Evolutionary conservation across 2,888 invertebrate genomes (phyloP), one percentile per base, ranked within the genome.

Genomic region (Arrhopalites spinosus): DNA sequence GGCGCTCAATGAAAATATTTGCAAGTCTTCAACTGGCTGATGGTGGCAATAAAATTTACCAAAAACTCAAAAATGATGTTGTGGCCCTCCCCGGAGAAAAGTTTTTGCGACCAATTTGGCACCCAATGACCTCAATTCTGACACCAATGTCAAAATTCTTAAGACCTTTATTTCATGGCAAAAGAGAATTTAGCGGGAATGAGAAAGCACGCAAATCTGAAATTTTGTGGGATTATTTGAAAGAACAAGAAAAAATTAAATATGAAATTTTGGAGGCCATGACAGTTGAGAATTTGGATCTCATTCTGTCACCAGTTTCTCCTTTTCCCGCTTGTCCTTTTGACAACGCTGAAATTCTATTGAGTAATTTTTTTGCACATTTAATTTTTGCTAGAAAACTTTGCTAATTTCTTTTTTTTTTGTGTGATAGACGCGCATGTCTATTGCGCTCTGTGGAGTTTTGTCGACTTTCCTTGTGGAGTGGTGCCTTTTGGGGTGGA

Each of bases 361-460:
- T 63, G 0, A 27, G 71, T 71, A n/a, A n/a, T n/a, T n/a, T n/a
- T n/a, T n/a, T n/a, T n/a, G n/a, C n/a, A n/a, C n/a, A n/a, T n/a
- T n/a, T n/a, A n/a, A n/a, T n/a, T n/a, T n/a, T n/a, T n/a, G n/a
- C n/a, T n/a, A n/a, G n/a, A n/a, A n/a, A n/a, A n/a, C n/a, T n/a
- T n/a, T n/a, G n/a, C n/a, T n/a, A n/a, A n/a, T n/a, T n/a, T n/a
- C n/a, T n/a, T n/a, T n/a, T n/a, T n/a, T n/a, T n/a, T n/a, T n/a
- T n/a, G n/a, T n/a, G n/a, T n/a, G n/a, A n/a, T n/a, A n/a, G n/a
- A n/a, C n/a, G n/a, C n/a, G n/a, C n/a, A n/a, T n/a, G 25, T 30
- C 11, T 84, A 84, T 79, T 85, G 84, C 1, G 78, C 29, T 25
- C 20, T 36, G 8, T 77, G 63, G 61, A 77, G 73, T 53, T 25